Evolutionary conservation across 2,888 invertebrate species (phyloP).

Genomic region (Lithophane ornitopus): DNA sequence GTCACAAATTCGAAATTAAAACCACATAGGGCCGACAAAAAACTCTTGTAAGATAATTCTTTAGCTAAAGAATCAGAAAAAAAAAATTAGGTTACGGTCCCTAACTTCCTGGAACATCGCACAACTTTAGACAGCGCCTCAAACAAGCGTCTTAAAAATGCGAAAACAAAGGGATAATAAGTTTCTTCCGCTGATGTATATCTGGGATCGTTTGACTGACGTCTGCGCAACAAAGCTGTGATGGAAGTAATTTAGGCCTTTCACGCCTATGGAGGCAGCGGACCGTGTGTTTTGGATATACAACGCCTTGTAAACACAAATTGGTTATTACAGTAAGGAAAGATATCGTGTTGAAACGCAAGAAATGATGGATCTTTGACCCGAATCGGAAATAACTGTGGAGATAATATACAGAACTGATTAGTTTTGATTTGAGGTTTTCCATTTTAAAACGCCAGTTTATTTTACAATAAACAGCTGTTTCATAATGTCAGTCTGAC

Average conservation of each 20-base stretch:
- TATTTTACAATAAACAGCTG: conserved; percentile 20
- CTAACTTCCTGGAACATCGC: conserved; percentile 22
- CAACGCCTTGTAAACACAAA: conserved; percentile 77
- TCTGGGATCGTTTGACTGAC: conserved; percentile 68
- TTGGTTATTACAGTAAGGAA: conserved; percentile 74
- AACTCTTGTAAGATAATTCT: neutral
- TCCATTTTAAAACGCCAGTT: conserved; percentile 20
- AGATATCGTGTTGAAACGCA: conserved; percentile 65
- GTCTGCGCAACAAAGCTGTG: conserved; percentile 70
- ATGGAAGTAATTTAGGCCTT: conserved; percentile 73
- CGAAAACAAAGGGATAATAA: conserved; percentile 78
- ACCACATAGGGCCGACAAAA: neutral
- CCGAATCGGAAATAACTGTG: conserved; percentile 49
- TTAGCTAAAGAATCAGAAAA: conserved; percentile 11
- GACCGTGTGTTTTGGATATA: conserved; percentile 74
- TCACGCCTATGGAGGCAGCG: conserved; percentile 70
- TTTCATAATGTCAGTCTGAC: conserved; percentile 17
- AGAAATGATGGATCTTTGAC: conserved; percentile 62
- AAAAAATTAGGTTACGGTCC: conserved; percentile 19
- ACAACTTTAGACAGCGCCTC: conserved; percentile 34
- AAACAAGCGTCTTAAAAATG: conserved; percentile 52
- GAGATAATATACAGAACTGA: conserved; percentile 38
- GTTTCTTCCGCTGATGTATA: conserved; percentile 75
- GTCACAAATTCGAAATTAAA: neutral
- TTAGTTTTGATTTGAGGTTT: conserved; percentile 43